A percentile compares a stretch with the other conserved stretches of the same genome.
These are phyloP conservation scores for Bombycilla garrulus DNA, from an alignment of 2,113 vertebrate species.

Conservation along the genomic window DNA sequence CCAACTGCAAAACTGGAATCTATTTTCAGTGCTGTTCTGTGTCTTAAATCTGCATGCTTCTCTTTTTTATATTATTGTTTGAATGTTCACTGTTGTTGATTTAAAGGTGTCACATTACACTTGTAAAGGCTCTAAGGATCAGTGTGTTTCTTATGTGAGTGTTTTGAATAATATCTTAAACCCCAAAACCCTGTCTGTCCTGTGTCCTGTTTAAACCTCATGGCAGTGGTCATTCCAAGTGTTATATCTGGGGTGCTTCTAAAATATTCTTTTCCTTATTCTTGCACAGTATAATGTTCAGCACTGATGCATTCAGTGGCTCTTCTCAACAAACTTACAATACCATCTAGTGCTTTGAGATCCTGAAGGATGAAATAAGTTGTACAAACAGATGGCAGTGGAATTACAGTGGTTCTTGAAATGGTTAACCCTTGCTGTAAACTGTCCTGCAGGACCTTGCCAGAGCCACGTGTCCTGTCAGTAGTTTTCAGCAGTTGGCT, in stretches of 20 bases:
- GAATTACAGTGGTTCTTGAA: not conserved
- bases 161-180: not conserved
- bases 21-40: not conserved
- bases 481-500: slow-evolving; percentile 22
- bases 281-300: not conserved
- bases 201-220: not conserved
- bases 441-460: not conserved
- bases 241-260: not conserved
- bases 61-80: not conserved
- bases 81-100: not conserved
- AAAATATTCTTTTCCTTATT: not conserved
- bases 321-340: not conserved
- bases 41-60: not conserved
- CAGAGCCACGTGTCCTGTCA: not conserved
- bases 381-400: slow-evolving; percentile 10
- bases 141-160: not conserved
- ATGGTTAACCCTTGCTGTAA: not conserved
- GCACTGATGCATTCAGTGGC: not conserved
- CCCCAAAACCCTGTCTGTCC: not conserved
- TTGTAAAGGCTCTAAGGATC: not conserved
- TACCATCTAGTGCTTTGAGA: not conserved
- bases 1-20: not conserved
- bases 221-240: not conserved
- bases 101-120: not conserved
- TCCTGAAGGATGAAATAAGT: not conserved